Evolutionary conservation across 2,113 vertebrate genomes (phyloP).

Genomic region (Calonectris borealis): DNA sequence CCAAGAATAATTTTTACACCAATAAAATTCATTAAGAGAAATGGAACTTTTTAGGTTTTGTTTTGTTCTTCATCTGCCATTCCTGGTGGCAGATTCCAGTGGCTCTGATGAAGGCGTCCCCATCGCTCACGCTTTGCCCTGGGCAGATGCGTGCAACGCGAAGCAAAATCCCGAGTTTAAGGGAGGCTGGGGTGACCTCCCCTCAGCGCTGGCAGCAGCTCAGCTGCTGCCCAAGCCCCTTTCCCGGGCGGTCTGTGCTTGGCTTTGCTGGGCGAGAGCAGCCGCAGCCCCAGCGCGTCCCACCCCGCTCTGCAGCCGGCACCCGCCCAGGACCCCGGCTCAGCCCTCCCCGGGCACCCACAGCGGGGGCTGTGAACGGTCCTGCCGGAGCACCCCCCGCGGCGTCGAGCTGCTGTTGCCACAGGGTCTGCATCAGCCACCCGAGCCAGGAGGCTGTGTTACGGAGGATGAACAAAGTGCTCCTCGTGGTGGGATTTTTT

Average conservation of each 20-base stretch:
- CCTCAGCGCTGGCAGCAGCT: background rate
- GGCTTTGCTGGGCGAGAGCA: background rate
- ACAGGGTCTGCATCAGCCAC: background rate
- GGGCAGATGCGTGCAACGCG: background rate
- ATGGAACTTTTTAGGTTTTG: background rate
- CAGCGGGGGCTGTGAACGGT: background rate
- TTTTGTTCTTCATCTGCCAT: background rate
- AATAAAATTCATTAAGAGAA: background rate
- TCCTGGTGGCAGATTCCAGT: no score
- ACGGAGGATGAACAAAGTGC: background rate
- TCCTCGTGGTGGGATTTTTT: background rate
- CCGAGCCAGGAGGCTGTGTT: background rate
- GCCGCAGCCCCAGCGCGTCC: background rate
- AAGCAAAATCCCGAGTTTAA: background rate
- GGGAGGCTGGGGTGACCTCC: background rate
- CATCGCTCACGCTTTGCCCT: background rate
- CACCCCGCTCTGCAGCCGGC: background rate
- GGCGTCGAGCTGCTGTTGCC: background rate
- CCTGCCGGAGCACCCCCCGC: accelerated
- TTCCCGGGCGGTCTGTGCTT: background rate
- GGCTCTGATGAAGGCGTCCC: background rate
- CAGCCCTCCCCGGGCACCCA: background rate
- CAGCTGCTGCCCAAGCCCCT: background rate
- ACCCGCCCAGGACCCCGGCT: accelerated
- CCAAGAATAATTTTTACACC: background rate